A percentile compares a stretch with the other conserved stretches of the same genome.
Evolutionary conservation across 2,888 invertebrate species (phyloP).

Genomic region (Seira sanloemensis): DNA sequence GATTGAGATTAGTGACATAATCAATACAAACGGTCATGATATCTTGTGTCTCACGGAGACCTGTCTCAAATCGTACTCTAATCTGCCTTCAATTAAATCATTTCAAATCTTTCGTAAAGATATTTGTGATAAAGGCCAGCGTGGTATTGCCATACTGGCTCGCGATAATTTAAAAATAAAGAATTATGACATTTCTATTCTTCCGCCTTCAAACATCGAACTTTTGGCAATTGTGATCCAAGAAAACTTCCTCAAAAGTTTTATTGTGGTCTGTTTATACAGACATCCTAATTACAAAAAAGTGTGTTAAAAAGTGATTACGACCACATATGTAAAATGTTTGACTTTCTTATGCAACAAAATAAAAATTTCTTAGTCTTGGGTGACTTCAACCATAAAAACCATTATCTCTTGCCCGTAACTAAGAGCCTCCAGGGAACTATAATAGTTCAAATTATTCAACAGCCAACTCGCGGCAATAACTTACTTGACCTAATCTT

Average conservation of each 20-base stretch:
- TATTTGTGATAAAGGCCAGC: neutral
- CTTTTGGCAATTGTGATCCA: neutral
- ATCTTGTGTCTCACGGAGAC: neutral
- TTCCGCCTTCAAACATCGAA: neutral
- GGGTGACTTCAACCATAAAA: neutral
- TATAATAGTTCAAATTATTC: neutral
- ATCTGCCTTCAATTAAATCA: neutral
- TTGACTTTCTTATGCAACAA: neutral
- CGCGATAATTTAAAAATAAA: neutral
- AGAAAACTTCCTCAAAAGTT: neutral
- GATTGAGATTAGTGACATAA: neutral
- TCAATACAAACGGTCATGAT: neutral
- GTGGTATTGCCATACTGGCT: neutral
- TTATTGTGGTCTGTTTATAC: neutral
- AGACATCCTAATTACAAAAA: neutral
- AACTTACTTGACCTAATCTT: neutral
- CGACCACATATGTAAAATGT: neutral
- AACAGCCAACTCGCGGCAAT: neutral
- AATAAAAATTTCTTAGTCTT: neutral
- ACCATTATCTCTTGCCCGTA: neutral
- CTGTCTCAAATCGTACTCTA: neutral
- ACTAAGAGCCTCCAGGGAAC: too few species aligned
- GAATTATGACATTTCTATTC: neutral
- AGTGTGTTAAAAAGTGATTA: neutral
- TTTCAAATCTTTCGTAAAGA: neutral